Evolutionary conservation across 2,888 invertebrate genomes (phyloP), one percentile per base, ranked within the genome.

Genomic region (Prionchulus punctatus): DNA sequence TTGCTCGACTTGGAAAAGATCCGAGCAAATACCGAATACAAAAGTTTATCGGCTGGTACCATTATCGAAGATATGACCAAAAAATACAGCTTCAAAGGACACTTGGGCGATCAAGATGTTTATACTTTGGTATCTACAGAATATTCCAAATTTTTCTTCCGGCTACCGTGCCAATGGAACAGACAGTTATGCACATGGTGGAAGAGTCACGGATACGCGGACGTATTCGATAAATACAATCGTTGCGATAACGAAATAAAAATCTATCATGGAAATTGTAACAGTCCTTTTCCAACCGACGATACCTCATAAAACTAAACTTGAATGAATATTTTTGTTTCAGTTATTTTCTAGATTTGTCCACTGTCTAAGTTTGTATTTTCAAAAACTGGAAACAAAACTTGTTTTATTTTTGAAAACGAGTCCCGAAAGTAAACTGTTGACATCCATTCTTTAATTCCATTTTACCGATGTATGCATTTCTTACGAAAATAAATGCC

Each of bases 161-260:
- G 79, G 18, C 71, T 86, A 47, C 81, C 84, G 58, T 86, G 86
- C 67, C 78, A 79, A 2, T 86, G 85, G 81, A 86, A 86, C 71
- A 75, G 84, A 53, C 86, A 86, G 69, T 71, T 86, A 57, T 86
- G 86, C 68, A 79, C 79, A 0, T 86, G 85, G 85, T 86, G 85
- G 85, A 76, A 78, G 64, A 80, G 81, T 61, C 81, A 83, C 62
- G 84, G 84, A 0, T 84, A 84, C 63, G 76, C 77, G 31, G 79
- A 81, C 62, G 79, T 84, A 43, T 86, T 85, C 69, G 78, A 81
- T 61, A 73, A 78, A 60, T 86, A 85, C 73, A 81, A 80, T 62
- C 76, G 77, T 53, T 86, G 86, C 67, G 74, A 79, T 57, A 79
- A 79, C 47, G 75, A 78, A 58, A 76, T 80, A 23, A 79, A 81